Conservation (phyloP, 2,113 vertebrate species). For the Rattus rattus region DNA sequence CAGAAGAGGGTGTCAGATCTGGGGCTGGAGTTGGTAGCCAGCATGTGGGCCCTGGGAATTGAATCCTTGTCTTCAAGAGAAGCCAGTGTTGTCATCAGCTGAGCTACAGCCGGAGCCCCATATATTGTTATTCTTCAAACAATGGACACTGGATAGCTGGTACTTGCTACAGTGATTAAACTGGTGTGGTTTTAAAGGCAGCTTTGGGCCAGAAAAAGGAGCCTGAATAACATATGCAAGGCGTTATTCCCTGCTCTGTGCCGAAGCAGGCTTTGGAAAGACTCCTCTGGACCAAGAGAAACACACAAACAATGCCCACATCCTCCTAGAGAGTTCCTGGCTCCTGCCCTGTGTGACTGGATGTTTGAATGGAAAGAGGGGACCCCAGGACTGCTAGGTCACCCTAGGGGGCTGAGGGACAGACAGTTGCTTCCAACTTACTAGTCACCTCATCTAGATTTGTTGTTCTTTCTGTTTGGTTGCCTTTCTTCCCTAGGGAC, state of each 20-base stretch:
- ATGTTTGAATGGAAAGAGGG: background rate
- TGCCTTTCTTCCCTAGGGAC: conserved; percentile 75
- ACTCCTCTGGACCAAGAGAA: conserved; percentile 7
- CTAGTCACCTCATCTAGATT: background rate
- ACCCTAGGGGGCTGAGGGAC: background rate
- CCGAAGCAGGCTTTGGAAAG: conserved; percentile 49
- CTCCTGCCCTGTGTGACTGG: conserved; percentile 35
- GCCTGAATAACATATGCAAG: background rate
- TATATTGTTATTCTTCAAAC: conserved; percentile 51
- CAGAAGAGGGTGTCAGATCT: background rate
- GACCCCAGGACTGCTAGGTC: background rate
- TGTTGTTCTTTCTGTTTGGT: conserved; percentile 77
- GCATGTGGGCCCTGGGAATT: too few species aligned
- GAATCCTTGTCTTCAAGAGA: background rate
- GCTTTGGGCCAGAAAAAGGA: background rate
- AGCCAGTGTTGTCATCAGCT: background rate
- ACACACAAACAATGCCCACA: conserved; percentile 33
- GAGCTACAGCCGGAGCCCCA: background rate
- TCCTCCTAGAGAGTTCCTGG: background rate
- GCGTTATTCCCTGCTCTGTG: conserved; percentile 11
- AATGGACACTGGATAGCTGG: background rate
- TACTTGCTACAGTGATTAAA: background rate
- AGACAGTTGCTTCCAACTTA: background rate
- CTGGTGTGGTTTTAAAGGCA: conserved; percentile 4
- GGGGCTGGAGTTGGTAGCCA: background rate